Evolutionary conservation across 1,140 invertebrate species (phyloP).

Genomic region (Ladona fulva): DNA sequence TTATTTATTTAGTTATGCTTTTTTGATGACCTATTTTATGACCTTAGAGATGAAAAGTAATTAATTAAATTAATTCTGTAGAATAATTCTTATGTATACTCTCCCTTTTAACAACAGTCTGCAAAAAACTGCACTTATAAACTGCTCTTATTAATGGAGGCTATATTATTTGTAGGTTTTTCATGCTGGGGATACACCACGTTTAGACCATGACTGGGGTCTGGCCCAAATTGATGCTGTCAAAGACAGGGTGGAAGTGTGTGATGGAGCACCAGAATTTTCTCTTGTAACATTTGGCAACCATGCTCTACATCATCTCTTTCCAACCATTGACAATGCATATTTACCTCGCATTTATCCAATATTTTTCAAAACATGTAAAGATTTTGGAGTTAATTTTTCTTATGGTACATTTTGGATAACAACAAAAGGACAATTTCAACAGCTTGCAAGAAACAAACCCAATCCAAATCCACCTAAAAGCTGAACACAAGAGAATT

Average conservation of each 20-base stretch:
- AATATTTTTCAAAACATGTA: slow-evolving; percentile 53
- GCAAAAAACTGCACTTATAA: no score
- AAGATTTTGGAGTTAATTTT: slow-evolving; percentile 54
- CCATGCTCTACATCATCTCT: slow-evolving; percentile 69
- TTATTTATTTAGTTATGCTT: no score
- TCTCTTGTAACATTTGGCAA: slow-evolving; percentile 54
- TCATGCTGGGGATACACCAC: slow-evolving; percentile 30
- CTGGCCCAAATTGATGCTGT: slow-evolving; percentile 65
- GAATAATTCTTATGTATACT: no score
- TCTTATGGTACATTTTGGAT: slow-evolving; percentile 42
- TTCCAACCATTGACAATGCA: slow-evolving; percentile 71
- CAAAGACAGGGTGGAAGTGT: slow-evolving; percentile 60
- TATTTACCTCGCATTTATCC: slow-evolving; percentile 55
- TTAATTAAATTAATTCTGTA: no score
- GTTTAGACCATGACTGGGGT: slow-evolving; percentile 61
- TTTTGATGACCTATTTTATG: no score
- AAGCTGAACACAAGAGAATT: no score
- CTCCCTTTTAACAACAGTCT: no score
- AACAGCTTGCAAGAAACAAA: slow-evolving; percentile 48
- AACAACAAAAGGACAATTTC: slow-evolving; percentile 47
- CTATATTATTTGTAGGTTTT: slow-evolving; percentile 21
- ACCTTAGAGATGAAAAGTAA: no score
- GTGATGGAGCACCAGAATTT: slow-evolving; percentile 30
- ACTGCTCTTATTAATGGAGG: no score
- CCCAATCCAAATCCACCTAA: slow-evolving; percentile 31